phyloP scores from a whole-genome alignment of 2,888 invertebrate species.

The Pyrocoelia pectoralis region DNA sequence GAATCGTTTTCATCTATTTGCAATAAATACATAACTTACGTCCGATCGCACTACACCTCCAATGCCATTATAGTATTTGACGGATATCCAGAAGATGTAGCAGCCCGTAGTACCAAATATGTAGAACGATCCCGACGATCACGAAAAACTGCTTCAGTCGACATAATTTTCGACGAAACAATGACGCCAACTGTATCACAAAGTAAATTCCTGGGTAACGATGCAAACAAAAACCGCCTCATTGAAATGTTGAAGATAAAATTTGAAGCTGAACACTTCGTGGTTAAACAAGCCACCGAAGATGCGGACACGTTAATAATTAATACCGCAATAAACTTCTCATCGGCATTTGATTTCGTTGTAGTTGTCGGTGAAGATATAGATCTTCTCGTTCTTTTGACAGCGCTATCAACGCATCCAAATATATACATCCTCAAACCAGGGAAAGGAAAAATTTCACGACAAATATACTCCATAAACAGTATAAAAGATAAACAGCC shows the following conservation, averaged over 20 bases:
- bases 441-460: too few species aligned
- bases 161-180: slow-evolving; percentile 32
- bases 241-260: slow-evolving; percentile 6
- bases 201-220: slow-evolving; percentile 19
- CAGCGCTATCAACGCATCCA: too few species aligned
- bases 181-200: slow-evolving; percentile 39
- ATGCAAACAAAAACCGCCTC: neutral
- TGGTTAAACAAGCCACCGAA: too few species aligned
- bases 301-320: too few species aligned
- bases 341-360: too few species aligned
- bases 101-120: neutral
- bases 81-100: neutral
- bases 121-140: neutral
- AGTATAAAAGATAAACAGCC: too few species aligned
- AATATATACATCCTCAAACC: too few species aligned
- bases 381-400: too few species aligned
- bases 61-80: neutral
- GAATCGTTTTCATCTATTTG: slow-evolving; percentile 39
- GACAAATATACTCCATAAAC: too few species aligned
- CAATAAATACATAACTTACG: slow-evolving; percentile 40
- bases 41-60: slow-evolving; percentile 26
- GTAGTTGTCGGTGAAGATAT: too few species aligned
- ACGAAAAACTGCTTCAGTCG: slow-evolving; percentile 20
- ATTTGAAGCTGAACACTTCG: too few species aligned
- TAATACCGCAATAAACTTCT: too few species aligned